Evolutionary conservation across 2,797 vertebrate genomes (phyloP).

Genomic region (Pangasius mekongensis): DNA sequence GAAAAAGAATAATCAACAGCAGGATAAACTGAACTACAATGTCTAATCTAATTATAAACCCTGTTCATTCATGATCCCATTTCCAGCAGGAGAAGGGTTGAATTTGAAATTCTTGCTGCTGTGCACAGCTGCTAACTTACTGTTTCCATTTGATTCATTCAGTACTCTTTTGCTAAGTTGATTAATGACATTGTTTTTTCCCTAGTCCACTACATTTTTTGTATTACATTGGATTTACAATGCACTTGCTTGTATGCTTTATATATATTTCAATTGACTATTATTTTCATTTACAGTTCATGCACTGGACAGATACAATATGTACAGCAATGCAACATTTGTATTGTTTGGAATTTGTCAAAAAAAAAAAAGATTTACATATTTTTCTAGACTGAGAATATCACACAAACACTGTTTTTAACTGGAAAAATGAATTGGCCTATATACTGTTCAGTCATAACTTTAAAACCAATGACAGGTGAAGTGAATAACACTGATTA

Average conservation of each 20-base stretch:
- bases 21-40: neutral
- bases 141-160: neutral
- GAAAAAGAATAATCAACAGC: neutral
- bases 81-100: neutral
- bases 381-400: neutral
- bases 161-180: neutral
- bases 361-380: neutral
- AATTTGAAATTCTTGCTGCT: slow-evolving; percentile 1
- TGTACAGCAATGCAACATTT: neutral
- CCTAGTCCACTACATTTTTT: neutral
- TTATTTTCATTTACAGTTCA: neutral
- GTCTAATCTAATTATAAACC: neutral
- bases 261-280: neutral
- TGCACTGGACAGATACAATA: neutral
- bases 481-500: too few species aligned
- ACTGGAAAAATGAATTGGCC: neutral
- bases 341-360: neutral
- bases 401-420: neutral
- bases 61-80: neutral
- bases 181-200: neutral
- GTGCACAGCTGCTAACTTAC: neutral
- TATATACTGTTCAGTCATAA: too few species aligned
- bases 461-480: too few species aligned
- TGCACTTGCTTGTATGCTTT: neutral
- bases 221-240: neutral